Evolutionary conservation across 1,140 invertebrate species (phyloP), one percentile per base, ranked within the genome.

Genomic region (Meloidogyne chitwoodi): DNA sequence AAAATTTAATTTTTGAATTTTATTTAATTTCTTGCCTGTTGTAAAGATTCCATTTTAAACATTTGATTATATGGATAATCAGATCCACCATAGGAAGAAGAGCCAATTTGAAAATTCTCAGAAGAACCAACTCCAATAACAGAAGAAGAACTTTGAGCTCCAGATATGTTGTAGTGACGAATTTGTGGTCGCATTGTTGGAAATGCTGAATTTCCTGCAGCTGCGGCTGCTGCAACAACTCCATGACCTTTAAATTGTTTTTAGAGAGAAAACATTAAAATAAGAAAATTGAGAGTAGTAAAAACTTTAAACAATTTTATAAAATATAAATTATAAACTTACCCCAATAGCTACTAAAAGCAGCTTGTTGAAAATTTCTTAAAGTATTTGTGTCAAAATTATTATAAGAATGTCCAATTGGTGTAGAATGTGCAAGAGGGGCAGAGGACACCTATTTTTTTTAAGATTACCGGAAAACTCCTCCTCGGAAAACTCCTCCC

Each of bases 381-480:
- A 56, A 56, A 1, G 48, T 8, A 56, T 6, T 56, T 56, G 19
- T 4, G 1, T 56, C n/a, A 56, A 56, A 56, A 56, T 56, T n/a
- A 56, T 56, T n/a, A 44, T 16, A 16, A 44, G 12, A 44, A 1
- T 44, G 41, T 19, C 41, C 41, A 19, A 44, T 44, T 10, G 71
- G 71, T 12, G 71, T 73, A 34, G 71, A 73, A 26, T 73, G 71
- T 29, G 71, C 71, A 61, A 73, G 6, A n/a, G 71, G 71, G 12
- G 19, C 48, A 56, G 4, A 22, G 10, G 19, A 5, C 19, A 56
- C n/a, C 48, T 56, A 56, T n/a, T 38, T 8, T 38, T 31, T 31
- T 2, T 31, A n/a, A n/a, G n/a, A 41, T 41, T 14, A 41, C 1
- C 14, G 34, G 34, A 41, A 41, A 41, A 10, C 11, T n/a, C n/a